phyloP scores from a whole-genome alignment of 2,888 invertebrate genomes.

The Onchidella celtica region DNA sequence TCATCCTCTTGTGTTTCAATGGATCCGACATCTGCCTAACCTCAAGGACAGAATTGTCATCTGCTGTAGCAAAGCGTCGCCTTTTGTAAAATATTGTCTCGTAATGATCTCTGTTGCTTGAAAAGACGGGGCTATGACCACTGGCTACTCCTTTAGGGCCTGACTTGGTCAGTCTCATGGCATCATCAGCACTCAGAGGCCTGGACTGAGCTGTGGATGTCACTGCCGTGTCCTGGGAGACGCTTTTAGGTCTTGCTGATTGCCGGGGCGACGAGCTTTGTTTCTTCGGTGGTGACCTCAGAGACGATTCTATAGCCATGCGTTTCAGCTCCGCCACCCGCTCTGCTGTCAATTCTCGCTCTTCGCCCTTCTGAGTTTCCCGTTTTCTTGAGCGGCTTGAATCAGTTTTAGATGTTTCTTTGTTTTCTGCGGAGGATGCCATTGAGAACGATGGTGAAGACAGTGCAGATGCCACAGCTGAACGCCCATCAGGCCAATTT shows the following conservation, averaged over 20 bases:
- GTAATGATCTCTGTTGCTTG: neutral
- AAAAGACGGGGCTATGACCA: neutral
- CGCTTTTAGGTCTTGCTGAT: slow-evolving; percentile 25
- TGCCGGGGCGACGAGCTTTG: neutral
- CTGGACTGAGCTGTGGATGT: slow-evolving; percentile 32
- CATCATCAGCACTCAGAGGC: slow-evolving; percentile 52
- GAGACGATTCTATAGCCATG: slow-evolving; percentile 45
- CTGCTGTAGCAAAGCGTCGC: neutral
- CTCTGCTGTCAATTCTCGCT: slow-evolving; percentile 43
- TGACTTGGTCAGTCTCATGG: neutral
- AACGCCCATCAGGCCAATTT: neutral
- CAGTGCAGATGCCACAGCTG: neutral
- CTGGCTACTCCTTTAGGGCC: neutral
- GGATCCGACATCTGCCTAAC: neutral
- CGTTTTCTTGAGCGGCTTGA: neutral
- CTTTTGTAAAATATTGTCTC: neutral
- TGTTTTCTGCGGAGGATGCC: slow-evolving; percentile 20
- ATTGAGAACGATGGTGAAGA: neutral
- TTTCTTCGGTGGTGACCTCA: slow-evolving; percentile 31
- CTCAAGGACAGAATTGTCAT: neutral
- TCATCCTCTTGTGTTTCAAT: neutral
- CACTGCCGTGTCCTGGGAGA: slow-evolving; percentile 22
- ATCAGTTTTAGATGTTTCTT: neutral
- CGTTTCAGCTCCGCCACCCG: slow-evolving; percentile 43
- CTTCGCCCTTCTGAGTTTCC: slow-evolving; percentile 8